These are phyloP conservation scores for Drosophila repleta DNA, from an alignment of 1,140 invertebrate genomes.

Conservation along the genomic window DNA sequence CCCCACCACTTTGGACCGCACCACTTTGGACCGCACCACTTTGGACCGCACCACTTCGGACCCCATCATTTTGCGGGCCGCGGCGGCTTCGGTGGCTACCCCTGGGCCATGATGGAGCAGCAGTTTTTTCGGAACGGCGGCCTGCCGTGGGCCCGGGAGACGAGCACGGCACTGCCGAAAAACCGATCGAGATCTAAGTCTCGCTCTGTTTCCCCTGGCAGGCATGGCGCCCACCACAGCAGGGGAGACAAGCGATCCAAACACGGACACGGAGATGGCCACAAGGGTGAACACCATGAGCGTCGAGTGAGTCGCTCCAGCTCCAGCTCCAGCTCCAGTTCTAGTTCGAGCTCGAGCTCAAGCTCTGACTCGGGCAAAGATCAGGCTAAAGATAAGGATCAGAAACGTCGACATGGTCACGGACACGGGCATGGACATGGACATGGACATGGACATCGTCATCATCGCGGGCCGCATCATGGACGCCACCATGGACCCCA, in stretches of 20 bases:
- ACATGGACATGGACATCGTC: slow-evolving; percentile 16
- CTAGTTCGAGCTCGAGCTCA: slow-evolving; percentile 39
- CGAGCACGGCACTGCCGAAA: slow-evolving; percentile 37
- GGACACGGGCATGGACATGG: neutral
- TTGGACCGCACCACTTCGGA: slow-evolving; percentile 13
- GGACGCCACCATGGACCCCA: slow-evolving; percentile 12
- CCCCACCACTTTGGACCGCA: slow-evolving; percentile 44
- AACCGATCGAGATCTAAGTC: slow-evolving; percentile 45
- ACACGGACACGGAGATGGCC: slow-evolving; percentile 64
- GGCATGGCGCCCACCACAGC: slow-evolving; percentile 35
- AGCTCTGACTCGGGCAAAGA: too few relatives aligned
- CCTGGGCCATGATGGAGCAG: slow-evolving; percentile 31
- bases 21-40: slow-evolving; percentile 18
- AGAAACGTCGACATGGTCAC: slow-evolving; percentile 3
- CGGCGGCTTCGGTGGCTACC: slow-evolving; percentile 9
- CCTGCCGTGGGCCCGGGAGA: slow-evolving; percentile 58
- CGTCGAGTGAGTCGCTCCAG: slow-evolving; percentile 46
- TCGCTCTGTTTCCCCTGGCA: slow-evolving; percentile 5
- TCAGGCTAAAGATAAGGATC: slow-evolving; percentile 25
- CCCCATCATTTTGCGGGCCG: slow-evolving; percentile 22
- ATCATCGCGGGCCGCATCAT: slow-evolving; percentile 5
- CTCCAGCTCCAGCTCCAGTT: slow-evolving; percentile 35
- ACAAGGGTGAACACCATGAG: slow-evolving; percentile 45
- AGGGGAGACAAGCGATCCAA: slow-evolving; percentile 23
- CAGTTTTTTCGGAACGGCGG: slow-evolving; percentile 68